Evolutionary conservation across 2,888 invertebrate species (phyloP), one percentile per base, ranked within the genome.

Genomic region (Papilio protenor): DNA sequence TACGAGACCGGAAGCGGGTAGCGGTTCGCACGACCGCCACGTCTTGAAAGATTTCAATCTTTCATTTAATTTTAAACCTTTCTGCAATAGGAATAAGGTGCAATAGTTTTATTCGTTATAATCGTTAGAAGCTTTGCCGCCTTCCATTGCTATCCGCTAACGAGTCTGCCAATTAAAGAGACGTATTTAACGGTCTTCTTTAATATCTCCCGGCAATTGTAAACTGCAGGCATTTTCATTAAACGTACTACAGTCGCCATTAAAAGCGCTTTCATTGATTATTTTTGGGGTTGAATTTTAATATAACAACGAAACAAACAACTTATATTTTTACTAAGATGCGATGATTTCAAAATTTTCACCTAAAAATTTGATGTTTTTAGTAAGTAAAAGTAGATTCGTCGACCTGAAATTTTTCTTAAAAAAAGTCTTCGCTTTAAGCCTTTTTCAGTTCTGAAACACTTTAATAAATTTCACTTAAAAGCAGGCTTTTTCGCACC

Each of bases 391-490:
- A 10, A 45, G 73, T 47, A 21, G 14, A 16, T 27, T 8, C 10
- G 23, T 4, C 11, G 49, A 45, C 14, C 18, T 74, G 18, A 12
- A 49, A 49, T 1, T 33, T 52, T 75, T 45, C 16, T 12, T 23
- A 23, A 23, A 64, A 81, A 80, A 83, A 81, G 79, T 77, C 71
- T 80, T 74, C 81, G 77, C 77, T 74, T 79, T 83, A 83, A 77
- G 83, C 82, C 82, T 83, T 84, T 85, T 86, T 83, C 83, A 84
- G 84, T 84, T 81, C 78, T 78, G 80, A 81, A 85, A 84, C 85
- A 84, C 86, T 91, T 89, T 91, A 92, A 92, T 92, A 90, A 92
- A 90, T 93, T 92, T 87, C 87, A 87, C 89, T 91, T 91, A 90
- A 90, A 87, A 88, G 88, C 88, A 87, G 87, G 87, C 88, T 89